Evolutionary conservation across 2,797 vertebrate species (phyloP), one percentile per base, ranked within the genome.

Genomic region (Hipposideros larvatus): DNA sequence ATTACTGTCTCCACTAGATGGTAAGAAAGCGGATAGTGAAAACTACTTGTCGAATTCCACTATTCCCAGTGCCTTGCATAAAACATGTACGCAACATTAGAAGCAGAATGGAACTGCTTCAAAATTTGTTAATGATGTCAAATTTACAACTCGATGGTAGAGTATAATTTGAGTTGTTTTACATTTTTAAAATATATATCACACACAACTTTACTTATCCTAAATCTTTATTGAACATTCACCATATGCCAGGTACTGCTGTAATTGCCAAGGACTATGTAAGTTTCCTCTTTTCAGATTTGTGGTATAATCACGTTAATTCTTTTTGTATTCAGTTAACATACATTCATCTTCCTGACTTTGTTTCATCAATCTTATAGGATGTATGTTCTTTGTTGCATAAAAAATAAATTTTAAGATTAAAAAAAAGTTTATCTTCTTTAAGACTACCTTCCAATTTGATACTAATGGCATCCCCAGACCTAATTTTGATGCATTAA

Each of bases 101-200:
- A 92, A 86, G 41, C 5, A 96, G 55, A 93, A 93, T 2, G 11
- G 3, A 95, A 94, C 28, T 91, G 55, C 13, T 15, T 57, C 11
- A 59, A 92, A 93, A 74, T 91, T 85, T 68, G n/a, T 80, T 80
- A 95, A 87, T 51, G 70, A 90, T n/a, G 21, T 43, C 80, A 86
- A 71, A 90, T 71, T 46, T 89, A 4, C 31, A 84, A 87, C 63
- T 4, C 89, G 43, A 92, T 11, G 14, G 15, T 73, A 7, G 15
- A 2, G 26, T 79, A 53, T 26, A 83, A 87, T 59, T 51, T 16
- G 37, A 70, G 63, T 28, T 80, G 70, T 41, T 82, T 94, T 63
- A 80, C 65, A 96, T 68, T 91, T 94, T 87, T 22, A 84, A 96
- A 93, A n/a, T 53, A 90, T 34, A 19, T 22, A 63, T 48, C 18